Conservation (phyloP, 2,888 invertebrate genomes). For the Hipparchia sbordonii region DNA sequence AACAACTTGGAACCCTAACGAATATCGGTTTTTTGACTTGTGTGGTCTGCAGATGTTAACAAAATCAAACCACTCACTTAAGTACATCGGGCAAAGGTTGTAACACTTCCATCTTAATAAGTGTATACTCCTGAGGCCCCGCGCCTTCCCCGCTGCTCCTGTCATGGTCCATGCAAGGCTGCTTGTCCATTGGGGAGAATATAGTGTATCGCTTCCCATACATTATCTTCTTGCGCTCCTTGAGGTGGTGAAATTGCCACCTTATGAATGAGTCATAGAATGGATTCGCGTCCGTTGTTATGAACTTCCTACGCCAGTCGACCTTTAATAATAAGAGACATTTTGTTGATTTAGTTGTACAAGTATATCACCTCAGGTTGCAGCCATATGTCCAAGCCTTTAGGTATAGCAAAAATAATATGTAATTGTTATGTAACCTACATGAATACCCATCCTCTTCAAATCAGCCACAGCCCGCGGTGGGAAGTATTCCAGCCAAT, state of each 20-base stretch:
- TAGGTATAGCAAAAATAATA: no score
- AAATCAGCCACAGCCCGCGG: slow-evolving; percentile 94
- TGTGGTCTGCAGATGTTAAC: no score
- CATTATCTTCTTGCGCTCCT: slow-evolving; percentile 93
- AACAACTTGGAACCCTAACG: no score
- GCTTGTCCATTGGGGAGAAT: slow-evolving; percentile 97
- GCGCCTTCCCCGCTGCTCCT: slow-evolving; percentile 98
- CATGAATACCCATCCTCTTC: slow-evolving; percentile 94
- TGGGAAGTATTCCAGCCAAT: slow-evolving; percentile 99
- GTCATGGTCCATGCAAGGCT: slow-evolving; percentile 99
- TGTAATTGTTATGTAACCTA: slow-evolving; percentile 65
- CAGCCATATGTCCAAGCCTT: no score
- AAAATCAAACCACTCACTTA: slow-evolving; percentile 71
- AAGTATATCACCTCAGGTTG: no score
- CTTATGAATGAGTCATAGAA: slow-evolving; percentile 98
- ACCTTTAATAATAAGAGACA: slow-evolving; percentile 69
- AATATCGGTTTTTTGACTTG: no score
- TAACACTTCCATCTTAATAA: slow-evolving; percentile 95
- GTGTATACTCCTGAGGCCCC: slow-evolving; percentile 98
- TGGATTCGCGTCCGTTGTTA: slow-evolving; percentile 98
- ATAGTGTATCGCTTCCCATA: slow-evolving; percentile 99
- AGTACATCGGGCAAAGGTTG: slow-evolving; percentile 88
- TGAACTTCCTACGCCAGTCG: slow-evolving; percentile 99
- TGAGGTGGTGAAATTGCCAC: slow-evolving; percentile 97
- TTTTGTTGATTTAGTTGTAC: no score